Evolutionary conservation across 2,113 vertebrate genomes (phyloP).

Genomic region (Tapirus terrestris): DNA sequence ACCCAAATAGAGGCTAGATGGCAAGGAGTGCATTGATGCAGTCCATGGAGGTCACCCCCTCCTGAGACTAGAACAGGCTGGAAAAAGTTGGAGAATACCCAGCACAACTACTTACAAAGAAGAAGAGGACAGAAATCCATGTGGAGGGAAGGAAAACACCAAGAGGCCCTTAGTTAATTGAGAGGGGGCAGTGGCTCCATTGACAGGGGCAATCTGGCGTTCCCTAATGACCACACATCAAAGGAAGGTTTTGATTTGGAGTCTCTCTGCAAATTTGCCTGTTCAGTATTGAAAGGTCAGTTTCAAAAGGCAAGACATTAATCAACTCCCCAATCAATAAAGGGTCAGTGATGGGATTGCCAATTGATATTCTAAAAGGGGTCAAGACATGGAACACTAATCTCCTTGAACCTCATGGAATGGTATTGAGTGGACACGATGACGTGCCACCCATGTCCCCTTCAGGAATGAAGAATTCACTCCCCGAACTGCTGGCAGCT

Average conservation of each 20-base stretch:
- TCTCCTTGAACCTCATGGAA: not conserved
- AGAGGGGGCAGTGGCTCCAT: not conserved
- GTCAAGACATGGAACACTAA: not conserved
- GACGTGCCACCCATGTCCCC: not conserved
- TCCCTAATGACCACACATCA: not conserved
- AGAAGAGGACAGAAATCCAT: not conserved
- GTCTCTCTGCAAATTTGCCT: not conserved
- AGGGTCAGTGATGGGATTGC: not conserved
- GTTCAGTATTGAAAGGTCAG: slow-evolving; percentile 19
- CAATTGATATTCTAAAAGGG: not conserved
- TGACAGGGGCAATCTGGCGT: not conserved
- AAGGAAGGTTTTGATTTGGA: not conserved
- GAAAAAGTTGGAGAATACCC: not conserved
- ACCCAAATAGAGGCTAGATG: not conserved
- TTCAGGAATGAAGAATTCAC: not conserved
- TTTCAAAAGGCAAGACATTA: not conserved
- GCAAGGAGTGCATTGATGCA: not conserved
- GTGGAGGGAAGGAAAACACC: not conserved
- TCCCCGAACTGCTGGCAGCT: not conserved
- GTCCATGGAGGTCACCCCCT: not conserved
- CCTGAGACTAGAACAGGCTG: no score
- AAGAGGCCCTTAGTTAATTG: not conserved
- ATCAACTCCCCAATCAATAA: slow-evolving; percentile 14
- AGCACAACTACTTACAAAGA: not conserved
- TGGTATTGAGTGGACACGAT: not conserved